phyloP scores from a whole-genome alignment of 1,140 invertebrate genomes.

The Philaenus spumarius region DNA sequence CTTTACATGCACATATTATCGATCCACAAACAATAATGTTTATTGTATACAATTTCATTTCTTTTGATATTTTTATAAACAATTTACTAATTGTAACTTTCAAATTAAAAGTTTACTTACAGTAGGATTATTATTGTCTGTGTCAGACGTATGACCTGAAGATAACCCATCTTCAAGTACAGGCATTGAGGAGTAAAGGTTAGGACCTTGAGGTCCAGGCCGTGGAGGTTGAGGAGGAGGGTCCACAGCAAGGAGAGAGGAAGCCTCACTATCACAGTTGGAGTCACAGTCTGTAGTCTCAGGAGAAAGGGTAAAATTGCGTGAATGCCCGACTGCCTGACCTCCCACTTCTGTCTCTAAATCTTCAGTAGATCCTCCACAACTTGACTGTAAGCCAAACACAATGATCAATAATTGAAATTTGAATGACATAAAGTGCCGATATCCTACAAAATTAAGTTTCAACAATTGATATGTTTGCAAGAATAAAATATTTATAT shows the following conservation, averaged over 20 bases:
- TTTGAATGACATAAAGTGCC: too few relatives aligned
- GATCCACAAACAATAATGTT: too few relatives aligned
- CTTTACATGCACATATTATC: too few relatives aligned
- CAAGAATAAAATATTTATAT: too few relatives aligned
- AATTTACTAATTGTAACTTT: background rate
- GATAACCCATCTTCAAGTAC: conserved; percentile 91
- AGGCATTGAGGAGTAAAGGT: conserved; percentile 72
- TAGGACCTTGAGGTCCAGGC: conserved; percentile 41
- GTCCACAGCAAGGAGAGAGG: conserved; percentile 30
- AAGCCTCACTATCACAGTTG: conserved; percentile 51
- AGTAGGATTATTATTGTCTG: conserved; percentile 73
- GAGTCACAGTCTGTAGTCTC: conserved; percentile 95
- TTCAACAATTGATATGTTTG: too few relatives aligned
- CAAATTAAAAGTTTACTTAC: conserved; percentile 27
- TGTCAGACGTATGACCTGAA: conserved; percentile 86
- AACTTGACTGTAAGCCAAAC: conserved; percentile 2
- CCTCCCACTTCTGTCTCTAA: conserved; percentile 29
- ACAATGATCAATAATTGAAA: too few relatives aligned
- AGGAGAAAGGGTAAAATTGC: conserved; percentile 84
- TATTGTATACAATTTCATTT: too few relatives aligned
- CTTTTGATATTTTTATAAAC: too few relatives aligned
- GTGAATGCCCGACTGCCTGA: conserved; percentile 28
- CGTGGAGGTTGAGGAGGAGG: conserved; percentile 34
- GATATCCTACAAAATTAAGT: too few relatives aligned
- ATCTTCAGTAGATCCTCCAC: conserved; percentile 23